Evolutionary conservation across 2,113 vertebrate genomes (phyloP), one percentile per base, ranked within the genome.

Genomic region (Varanus komodoensis): DNA sequence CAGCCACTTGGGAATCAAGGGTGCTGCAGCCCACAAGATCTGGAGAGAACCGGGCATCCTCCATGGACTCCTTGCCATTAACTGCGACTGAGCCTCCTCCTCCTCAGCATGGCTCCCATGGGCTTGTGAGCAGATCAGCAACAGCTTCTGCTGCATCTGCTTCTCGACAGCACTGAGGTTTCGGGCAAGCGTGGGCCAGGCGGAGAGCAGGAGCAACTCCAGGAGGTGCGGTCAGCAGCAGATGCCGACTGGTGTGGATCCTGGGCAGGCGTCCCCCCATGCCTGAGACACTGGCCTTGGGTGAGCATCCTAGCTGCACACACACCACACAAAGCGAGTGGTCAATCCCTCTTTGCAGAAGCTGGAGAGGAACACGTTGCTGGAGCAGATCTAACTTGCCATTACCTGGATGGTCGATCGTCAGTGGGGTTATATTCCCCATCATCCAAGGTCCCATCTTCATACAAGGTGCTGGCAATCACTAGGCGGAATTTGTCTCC

Each of bases 371-470:
- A n/a, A 32, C n/a, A 32, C 29, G n/a, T 8, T 2, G 32, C 32
- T 73, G 71, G 8, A 32, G 67, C 29, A 73, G 68, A 34, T 52
- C 12, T 54, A 5, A 0, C 61, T 14, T 50, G 19, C 64, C 0
- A 0, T 89, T 92, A 99, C 99, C 99, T 98, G 74, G 99, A 99
- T 0, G 99, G 99, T 15, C 99, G 95, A 74, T 99, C 99, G 14
- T 99, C 99, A 0, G 98, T 99, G 89, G 99, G 99, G 92, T 99
- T 99, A 91, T 99, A 99, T 91, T 99, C 99, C 48, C 99, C 99
- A 0, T 99, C 99, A 8, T 99, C 99, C 79, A 99, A 97, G 0
- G 99, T 99, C 83, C 99, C 99, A 0, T 99, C 99, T 96, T 99
- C 99, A 38, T 99, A 99, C 91, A 99, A 96, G 0, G 99, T 99